Base-by-base conservation (phyloP, 2,797 vertebrate species). In the Mus minutoides region DNA sequence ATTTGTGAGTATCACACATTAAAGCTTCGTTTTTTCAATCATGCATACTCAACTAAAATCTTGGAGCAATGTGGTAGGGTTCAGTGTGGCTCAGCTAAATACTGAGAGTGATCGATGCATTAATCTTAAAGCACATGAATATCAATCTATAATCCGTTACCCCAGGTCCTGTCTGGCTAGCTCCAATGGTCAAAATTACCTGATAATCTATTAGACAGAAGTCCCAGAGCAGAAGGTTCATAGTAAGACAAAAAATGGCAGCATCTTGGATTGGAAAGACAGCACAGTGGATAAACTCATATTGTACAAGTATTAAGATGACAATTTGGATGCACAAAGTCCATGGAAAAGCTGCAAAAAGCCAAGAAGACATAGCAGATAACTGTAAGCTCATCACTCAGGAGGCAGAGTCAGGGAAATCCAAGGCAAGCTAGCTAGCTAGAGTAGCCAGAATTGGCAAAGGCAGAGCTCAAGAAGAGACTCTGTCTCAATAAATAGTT, bases 1-100 rank as follows among this genome's bases (percentile, higher is more conserved):
- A 83, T 97, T 92, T 94, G 29, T 95, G 87, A 89, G 37, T 88
- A 91, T 60, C 95, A 88, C 80, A 94, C 91, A 96, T 69, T 75
- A 94, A 96, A 94, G 26, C 34, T 71, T 79, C 22, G 58, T 24
- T 46, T 54, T 77, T 26, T 12, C 78, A 91, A 71, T 73, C 67
- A 71, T 69, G 3, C 64, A 94, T 79, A 40, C n/a, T 96, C 60
- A 94, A 69, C n/a, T 88, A 71, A 43, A 80, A 95, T 82, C 29
- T 95, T 79, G 64, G 34, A 94, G n/a, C 85, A 92, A 86, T 2
- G 37, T 78, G 91, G 34, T 62, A 77, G n/a, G 16, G 34, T 86
- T 97, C 85, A 64, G 26, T 88, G 58, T 31, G 58, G 64, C 24
- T 76, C 88, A 78, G 46, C 91, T 92, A 94, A 96, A 89, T 77